Evolutionary conservation across 2,888 invertebrate species (phyloP), one percentile per base, ranked within the genome.

Genomic region (Caenorhabditis sp.): DNA sequence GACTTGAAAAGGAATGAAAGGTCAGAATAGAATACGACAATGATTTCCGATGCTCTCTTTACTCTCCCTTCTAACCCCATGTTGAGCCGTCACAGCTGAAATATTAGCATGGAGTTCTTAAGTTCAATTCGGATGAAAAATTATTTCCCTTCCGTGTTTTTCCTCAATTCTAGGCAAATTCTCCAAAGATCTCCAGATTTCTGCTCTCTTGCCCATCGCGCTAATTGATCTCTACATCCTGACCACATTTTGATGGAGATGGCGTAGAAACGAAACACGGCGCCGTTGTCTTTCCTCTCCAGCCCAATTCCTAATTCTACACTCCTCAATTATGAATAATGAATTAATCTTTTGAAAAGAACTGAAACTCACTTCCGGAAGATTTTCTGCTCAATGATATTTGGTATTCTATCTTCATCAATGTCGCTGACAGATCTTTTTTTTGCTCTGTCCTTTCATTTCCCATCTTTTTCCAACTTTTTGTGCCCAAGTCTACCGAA

Each of bases 1-100:
- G 48, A 39, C 39, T 66, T 66, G 56, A 46, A 50, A 59, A 70
- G 52, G 30, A 70, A 59, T 59, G 70, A 59, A 70, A 70, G 70
- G 59, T 59, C 59, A 53, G 70, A 70, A 70, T 70, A 59, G 52
- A 53, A 53, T 26, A 70, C 45, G 45, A 59, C 59, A 52, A 53
- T 61, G 59, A 32, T 70, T 61, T 59, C 53, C 53, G 52, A 59
- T 53, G 70, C 70, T 45, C 46, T 35, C 37, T 52, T 39, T 24
- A 27, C 41, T n/a, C n/a, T n/a, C 35, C 30, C 20, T 66, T 13
- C 20, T 68, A 68, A 68, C 68, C 48, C 58, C 35, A 48, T 41
- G 48, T 59, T 68, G 68, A 68, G 68, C 58, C 56, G 30, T 39
- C 27, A 35, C 46, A 48, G 56, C 30, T 30, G 68, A 52, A 59